phyloP scores from a whole-genome alignment of 2,888 invertebrate species.

The Leptinotarsa juncta region DNA sequence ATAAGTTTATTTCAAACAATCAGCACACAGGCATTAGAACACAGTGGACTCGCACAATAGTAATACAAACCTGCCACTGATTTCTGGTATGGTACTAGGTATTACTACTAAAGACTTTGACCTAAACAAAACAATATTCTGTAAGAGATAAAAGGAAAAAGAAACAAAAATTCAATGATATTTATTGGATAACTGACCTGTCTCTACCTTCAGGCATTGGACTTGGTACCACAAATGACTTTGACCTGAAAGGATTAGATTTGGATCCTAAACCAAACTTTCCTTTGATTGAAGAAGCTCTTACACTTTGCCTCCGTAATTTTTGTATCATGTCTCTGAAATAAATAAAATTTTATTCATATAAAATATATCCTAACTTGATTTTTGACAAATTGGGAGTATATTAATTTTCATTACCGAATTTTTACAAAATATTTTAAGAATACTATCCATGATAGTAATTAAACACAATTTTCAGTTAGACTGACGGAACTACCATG shows the following conservation, averaged over 20 bases:
- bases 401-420: too few species aligned
- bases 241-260: conserved; percentile 76
- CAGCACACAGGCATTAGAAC: not conserved
- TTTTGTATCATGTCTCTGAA: conserved; percentile 92
- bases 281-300: conserved; percentile 81
- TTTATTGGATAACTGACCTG: conserved; percentile 47
- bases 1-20: not conserved
- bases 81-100: conserved; percentile 42
- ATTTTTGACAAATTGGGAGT: too few species aligned
- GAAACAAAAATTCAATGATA: not conserved
- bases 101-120: conserved; percentile 48
- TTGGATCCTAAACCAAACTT: conserved; percentile 78
- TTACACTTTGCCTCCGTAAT: conserved; percentile 84
- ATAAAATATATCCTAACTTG: not conserved
- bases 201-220: conserved; percentile 72
- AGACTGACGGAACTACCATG: too few species aligned
- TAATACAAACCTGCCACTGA: conserved; percentile 44
- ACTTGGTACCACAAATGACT: conserved; percentile 80
- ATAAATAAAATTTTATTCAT: conserved; percentile 23
- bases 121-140: conserved; percentile 39
- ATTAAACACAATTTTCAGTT: too few species aligned
- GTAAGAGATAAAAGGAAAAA: conserved; percentile 28
- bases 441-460: too few species aligned
- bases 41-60: conserved; percentile 25
- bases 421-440: too few species aligned